Base-by-base conservation (phyloP, 2,113 vertebrate genomes). In the Mystacornis crossleyi region DNA sequence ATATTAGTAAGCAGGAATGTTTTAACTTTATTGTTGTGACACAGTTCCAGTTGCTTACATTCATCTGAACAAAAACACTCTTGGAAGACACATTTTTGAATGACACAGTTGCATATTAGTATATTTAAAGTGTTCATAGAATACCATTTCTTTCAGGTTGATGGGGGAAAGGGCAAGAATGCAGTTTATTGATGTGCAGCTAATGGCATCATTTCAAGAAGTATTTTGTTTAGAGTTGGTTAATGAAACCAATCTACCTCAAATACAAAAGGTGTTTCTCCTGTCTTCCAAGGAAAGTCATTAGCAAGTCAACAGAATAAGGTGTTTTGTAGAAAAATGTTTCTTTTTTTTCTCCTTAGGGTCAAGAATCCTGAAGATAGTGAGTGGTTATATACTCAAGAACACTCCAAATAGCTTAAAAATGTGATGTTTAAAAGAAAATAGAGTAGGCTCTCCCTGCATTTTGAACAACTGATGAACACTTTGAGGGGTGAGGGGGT, bases 191-290 rank as follows among this genome's bases (percentile, higher is more conserved):
- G 54, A 16, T 12, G 8, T 61, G 40, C 45, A 84, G 36, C 36
- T 95, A 91, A 94, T 33, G 61, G 17, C 20, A 61, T 86, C 1
- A 58, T 89, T 95, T 92, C 50, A 74, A 91, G 57, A 84, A 70
- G 28, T 34, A 82, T 81, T 95, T 94, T 0, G 4, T 74, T 96
- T 85, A 62, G 14, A 95, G 16, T 15, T 61, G 19, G 19, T 28
- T 31, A 81, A 75, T 34, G 31, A 71, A 87, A 86, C 13, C 34
- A 88, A 65, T 89, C 75, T 92, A 60, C 26, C 21, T 78, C 25
- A 47, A 67, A 82, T 62, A 74, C 10, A 81, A 74, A 84, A 86
- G 18, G 8, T 26, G 21, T 72, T 64, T 75, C 33, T 82, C 7
- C 48, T 74, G 4, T 74, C 33, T 88, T 96, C 91, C 12, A 33